Percentiles rank a stretch among this genome's conserved stretches.
phyloP scores from a whole-genome alignment of 2,113 vertebrate genomes.

The Menura novaehollandiae region DNA sequence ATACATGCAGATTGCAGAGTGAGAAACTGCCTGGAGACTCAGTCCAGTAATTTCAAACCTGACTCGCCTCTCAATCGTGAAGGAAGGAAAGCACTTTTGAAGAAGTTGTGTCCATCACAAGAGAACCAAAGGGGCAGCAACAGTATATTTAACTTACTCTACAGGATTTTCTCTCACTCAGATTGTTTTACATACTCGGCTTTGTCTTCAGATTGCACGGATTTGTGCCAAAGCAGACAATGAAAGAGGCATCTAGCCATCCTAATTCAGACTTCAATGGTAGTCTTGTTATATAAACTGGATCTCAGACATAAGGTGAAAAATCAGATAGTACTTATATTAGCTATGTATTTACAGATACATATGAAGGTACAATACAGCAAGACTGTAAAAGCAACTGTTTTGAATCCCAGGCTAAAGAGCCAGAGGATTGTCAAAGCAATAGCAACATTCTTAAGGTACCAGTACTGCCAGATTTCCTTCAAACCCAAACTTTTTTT shows the following conservation, averaged over 20 bases:
- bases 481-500: neutral
- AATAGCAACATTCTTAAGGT: neutral
- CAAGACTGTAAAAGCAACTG: neutral
- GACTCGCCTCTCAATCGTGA: neutral
- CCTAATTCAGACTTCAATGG: neutral
- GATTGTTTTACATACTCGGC: neutral
- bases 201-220: neutral
- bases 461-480: neutral
- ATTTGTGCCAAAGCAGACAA: neutral
- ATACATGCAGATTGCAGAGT: neutral
- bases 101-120: neutral
- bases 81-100: neutral
- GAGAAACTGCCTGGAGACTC: neutral
- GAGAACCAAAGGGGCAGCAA: neutral
- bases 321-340: neutral
- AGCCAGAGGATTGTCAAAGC: neutral
- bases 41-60: neutral
- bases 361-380: neutral
- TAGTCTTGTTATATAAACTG: neutral
- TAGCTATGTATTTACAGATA: neutral
- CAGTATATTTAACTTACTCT: neutral
- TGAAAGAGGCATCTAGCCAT: neutral
- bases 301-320: neutral
- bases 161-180: neutral
- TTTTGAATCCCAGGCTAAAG: neutral